Base-by-base conservation (phyloP, 2,113 vertebrate species). In the Gopherus flavomarginatus region DNA sequence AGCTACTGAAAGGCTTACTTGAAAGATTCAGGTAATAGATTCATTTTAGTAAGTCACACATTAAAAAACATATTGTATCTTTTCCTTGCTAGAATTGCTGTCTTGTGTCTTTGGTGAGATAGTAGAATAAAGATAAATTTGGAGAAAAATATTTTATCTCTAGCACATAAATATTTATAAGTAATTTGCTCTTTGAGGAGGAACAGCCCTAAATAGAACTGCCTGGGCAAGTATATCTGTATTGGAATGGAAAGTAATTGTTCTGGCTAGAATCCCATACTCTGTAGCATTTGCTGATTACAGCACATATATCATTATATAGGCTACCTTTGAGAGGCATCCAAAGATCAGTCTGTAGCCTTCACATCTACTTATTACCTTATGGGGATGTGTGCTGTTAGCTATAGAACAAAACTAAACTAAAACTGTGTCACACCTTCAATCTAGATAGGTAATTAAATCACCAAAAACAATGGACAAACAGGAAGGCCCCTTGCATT, bases 401-500 rank as follows among this genome's bases (percentile, higher is more conserved):
- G 78, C 91, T 97, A 82, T 89, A 89, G 88, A 86, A 94, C 44
- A 94, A 26, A 96, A 69, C 38, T 86, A 87, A 94, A 65, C 80
- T 87, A 84, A 85, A 96, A 89, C 35, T 79, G 72, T 59, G 94
- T 94, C 83, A 90, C 87, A 94, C 52, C 89, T 96, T 95, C 85
- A 89, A 79, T 85, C 96, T 94, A 86, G 94, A 95, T 85, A 97
- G 92, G 90, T 90, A 93, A 97, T 97, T 94, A 95, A 96, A 95
- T 87, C 1, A 6, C 62, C 35, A 88, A 83, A 96, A 91, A 47
- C 85, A 97, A 96, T 94, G 78, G 86, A 90, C 16, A n/a, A 95
- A 88, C 80, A 95, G 83, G 91, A 97, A 83, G 84, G 7, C 14
- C 35, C n/a, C 54, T 72, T 83, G 24, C 35, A 65, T 86, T 94